Conservation (phyloP, 2,113 vertebrate species). For the Cavia porcellus region DNA sequence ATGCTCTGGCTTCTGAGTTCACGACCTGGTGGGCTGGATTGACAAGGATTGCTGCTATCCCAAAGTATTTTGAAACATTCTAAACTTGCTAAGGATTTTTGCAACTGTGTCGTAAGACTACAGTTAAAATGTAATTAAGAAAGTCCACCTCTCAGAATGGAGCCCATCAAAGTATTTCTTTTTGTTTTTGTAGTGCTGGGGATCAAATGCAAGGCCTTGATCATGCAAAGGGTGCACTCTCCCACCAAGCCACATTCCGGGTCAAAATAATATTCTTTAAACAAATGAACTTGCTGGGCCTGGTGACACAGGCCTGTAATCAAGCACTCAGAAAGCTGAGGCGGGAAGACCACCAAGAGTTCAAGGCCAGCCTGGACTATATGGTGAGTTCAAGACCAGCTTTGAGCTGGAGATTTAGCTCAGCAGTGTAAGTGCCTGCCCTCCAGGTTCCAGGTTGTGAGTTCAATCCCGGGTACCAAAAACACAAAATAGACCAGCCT, state of each 20-base stretch:
- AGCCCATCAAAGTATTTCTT: neutral
- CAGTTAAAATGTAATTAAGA: neutral
- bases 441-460: too few relatives aligned
- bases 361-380: too few relatives aligned
- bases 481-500: neutral
- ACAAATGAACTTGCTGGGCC: too few relatives aligned
- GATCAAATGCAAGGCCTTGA: neutral
- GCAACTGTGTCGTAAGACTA: conserved; percentile 18
- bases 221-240: neutral
- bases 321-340: too few relatives aligned
- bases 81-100: neutral
- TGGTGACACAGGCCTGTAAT: too few relatives aligned
- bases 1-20: neutral
- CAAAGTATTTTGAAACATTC: conserved; percentile 2
- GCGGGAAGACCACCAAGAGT: too few relatives aligned
- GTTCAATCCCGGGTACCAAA: too few relatives aligned
- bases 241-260: neutral
- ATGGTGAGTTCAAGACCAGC: too few relatives aligned
- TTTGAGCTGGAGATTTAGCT: too few relatives aligned
- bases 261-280: neutral
- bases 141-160: neutral
- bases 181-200: neutral
- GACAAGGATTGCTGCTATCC: neutral
- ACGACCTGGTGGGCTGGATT: neutral
- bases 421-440: too few relatives aligned